Evolutionary conservation across 1,140 invertebrate species (phyloP), one percentile per base, ranked within the genome.

Genomic region (Littorina saxatilis): DNA sequence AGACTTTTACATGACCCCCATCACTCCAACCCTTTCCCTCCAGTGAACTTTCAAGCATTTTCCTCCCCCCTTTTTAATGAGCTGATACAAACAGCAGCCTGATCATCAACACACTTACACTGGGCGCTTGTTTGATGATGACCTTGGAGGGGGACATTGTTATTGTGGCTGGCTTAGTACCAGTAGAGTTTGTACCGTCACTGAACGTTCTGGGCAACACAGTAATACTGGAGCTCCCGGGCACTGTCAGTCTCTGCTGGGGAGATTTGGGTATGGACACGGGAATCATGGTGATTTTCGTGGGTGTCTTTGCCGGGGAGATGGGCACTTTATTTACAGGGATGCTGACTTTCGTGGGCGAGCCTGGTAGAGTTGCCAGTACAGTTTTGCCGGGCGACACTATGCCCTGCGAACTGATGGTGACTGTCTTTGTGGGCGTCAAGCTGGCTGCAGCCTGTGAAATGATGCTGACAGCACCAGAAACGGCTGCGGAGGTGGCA

Each of bases 361-460:
- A 87, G 3, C 87, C 86, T 61, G 84, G 84, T 50, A 80, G 68
- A 27, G 77, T 83, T 63, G 86, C 84, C 52, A 87, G 79, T 23
- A 90, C 84, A 80, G 83, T 84, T 72, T 89, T 86, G 47, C 87
- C 84, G 17, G 89, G 88, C 13, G 91, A 91, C 35, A 91, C 72
- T 32, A 90, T 88, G 35, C 89, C 89, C 73, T 89, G 88, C 90
- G 95, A 95, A 80, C 94, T 94, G 68, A 96, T 92, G 15, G 95
- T 96, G 66, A 96, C 94, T 20, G 95, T 91, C 93, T 96, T 96
- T 55, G 94, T 94, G 17, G 95, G 94, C 84, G 89, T 88, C 63
- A 83, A 40, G 66, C 70, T 58, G 58, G 70, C 73, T 39, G 47
- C 15, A 1, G 27, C 63, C 23, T 63, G 27, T 35, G 27, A 39